Evolutionary conservation across 2,797 vertebrate species (phyloP).

Genomic region (Cichlasoma orientale): DNA sequence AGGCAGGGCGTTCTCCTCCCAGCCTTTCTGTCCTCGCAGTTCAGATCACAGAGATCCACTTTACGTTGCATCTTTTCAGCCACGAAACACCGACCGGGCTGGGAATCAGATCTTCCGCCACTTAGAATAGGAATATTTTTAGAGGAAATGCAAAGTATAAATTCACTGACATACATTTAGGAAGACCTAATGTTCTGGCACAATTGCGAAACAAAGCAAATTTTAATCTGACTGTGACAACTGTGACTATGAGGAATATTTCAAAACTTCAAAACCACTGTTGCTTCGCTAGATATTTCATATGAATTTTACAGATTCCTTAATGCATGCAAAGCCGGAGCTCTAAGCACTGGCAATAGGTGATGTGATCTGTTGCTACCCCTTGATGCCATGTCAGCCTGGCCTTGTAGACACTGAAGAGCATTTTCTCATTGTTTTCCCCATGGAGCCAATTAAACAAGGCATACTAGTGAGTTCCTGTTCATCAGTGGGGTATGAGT

Average conservation of each 20-base stretch:
- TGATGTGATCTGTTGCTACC: slow-evolving; percentile 57
- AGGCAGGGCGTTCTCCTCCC: background rate
- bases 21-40: slow-evolving; percentile 22
- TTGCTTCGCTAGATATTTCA: slow-evolving; percentile 1
- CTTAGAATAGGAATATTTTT: slow-evolving; percentile 26
- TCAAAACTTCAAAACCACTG: slow-evolving; percentile 18
- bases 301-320: slow-evolving; percentile 24
- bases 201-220: background rate
- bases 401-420: slow-evolving; percentile 53
- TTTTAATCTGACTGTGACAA: slow-evolving; percentile 1
- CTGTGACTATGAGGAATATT: slow-evolving; percentile 21
- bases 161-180: slow-evolving; percentile 7
- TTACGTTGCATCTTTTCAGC: slow-evolving; percentile 50
- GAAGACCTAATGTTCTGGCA: slow-evolving; percentile 16
- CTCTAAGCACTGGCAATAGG: slow-evolving; percentile 46
- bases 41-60: slow-evolving; percentile 31
- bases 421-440: slow-evolving; percentile 68
- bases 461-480: slow-evolving; percentile 41
- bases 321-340: slow-evolving; percentile 6
- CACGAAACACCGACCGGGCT: slow-evolving; percentile 36
- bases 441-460: slow-evolving; percentile 68
- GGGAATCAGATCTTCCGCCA: slow-evolving; percentile 41
- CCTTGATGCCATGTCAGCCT: slow-evolving; percentile 57
- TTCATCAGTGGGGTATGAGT: slow-evolving; percentile 40
- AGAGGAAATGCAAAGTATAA: slow-evolving; percentile 2